phyloP scores from a whole-genome alignment of 1,140 invertebrate species.

The Battus philenor region DNA sequence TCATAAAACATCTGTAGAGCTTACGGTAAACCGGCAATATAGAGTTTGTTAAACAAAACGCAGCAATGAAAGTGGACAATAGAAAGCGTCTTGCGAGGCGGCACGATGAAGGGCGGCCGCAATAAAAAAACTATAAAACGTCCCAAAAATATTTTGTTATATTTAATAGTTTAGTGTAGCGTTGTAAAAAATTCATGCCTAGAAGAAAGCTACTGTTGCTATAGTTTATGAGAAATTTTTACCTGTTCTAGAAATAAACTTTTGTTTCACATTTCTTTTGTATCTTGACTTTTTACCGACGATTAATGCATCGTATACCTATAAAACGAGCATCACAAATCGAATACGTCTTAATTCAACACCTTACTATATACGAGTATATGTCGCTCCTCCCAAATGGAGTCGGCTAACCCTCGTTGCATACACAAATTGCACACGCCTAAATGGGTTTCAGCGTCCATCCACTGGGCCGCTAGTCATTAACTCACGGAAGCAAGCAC shows the following conservation, averaged over 20 bases:
- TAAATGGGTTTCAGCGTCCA: slow-evolving; percentile 63
- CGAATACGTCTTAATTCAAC: background rate
- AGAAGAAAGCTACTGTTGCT: slow-evolving; percentile 38
- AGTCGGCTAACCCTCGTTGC: slow-evolving; percentile 41
- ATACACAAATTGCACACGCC: slow-evolving; percentile 59
- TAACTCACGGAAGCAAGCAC: slow-evolving; percentile 65
- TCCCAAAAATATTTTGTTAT: slow-evolving; percentile 39
- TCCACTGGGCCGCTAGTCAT: slow-evolving; percentile 64
- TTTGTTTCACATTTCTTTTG: slow-evolving; percentile 7
- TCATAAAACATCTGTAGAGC: slow-evolving; percentile 18
- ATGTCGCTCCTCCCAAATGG: slow-evolving; percentile 24
- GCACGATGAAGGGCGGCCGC: slow-evolving; percentile 26
- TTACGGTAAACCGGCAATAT: slow-evolving; percentile 13
- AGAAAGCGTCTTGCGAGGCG: slow-evolving; percentile 20
- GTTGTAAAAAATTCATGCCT: slow-evolving; percentile 30
- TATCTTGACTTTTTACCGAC: background rate
- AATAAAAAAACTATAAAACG: slow-evolving; percentile 47
- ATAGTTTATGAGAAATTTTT: slow-evolving; percentile 15
- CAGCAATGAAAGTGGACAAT: slow-evolving; percentile 33
- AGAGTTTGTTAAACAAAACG: slow-evolving; percentile 17
- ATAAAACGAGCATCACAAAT: background rate
- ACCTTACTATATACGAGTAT: slow-evolving; percentile 2
- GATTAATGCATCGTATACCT: no score
- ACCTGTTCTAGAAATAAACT: slow-evolving; percentile 19
- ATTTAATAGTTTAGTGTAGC: slow-evolving; percentile 20